Percentiles rank a stretch among this genome's conserved stretches.
phyloP scores from a whole-genome alignment of 2,113 vertebrate genomes.

The Leptocoma aspasia region DNA sequence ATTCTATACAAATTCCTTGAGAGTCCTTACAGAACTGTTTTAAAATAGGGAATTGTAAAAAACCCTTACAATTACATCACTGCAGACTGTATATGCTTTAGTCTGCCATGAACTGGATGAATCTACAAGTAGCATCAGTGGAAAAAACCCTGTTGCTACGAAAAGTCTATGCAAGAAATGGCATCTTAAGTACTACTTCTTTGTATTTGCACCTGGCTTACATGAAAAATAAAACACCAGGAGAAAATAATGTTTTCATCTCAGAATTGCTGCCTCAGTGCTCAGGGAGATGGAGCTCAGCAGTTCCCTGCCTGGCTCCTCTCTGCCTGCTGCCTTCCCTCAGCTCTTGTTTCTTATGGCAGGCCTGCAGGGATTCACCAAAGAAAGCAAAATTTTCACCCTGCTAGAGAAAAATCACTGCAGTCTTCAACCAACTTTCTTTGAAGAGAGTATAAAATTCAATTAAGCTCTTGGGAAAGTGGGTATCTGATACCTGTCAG shows the following conservation, averaged over 20 bases:
- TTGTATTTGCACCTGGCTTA: not conserved
- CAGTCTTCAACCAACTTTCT: not conserved
- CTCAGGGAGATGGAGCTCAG: not conserved
- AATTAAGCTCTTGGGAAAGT: not conserved
- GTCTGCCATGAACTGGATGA: not conserved
- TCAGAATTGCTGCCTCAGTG: not conserved
- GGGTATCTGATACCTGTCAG: not conserved
- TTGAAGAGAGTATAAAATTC: not conserved
- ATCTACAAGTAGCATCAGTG: not conserved
- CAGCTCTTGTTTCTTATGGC: not conserved
- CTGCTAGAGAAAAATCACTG: not conserved
- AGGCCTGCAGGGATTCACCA: not conserved
- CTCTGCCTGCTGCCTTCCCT: not conserved
- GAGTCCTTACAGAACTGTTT: not conserved
- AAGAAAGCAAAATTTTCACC: not conserved
- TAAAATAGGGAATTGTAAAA: not conserved
- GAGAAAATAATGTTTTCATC: not conserved
- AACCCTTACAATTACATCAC: not conserved
- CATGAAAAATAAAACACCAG: not conserved
- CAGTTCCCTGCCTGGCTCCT: not conserved
- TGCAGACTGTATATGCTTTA: not conserved
- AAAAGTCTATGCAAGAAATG: not conserved
- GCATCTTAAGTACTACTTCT: not conserved
- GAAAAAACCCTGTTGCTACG: not conserved
- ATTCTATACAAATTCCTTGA: not conserved